phyloP scores from a whole-genome alignment of 2,888 invertebrate species.

The Thera obeliscata region DNA sequence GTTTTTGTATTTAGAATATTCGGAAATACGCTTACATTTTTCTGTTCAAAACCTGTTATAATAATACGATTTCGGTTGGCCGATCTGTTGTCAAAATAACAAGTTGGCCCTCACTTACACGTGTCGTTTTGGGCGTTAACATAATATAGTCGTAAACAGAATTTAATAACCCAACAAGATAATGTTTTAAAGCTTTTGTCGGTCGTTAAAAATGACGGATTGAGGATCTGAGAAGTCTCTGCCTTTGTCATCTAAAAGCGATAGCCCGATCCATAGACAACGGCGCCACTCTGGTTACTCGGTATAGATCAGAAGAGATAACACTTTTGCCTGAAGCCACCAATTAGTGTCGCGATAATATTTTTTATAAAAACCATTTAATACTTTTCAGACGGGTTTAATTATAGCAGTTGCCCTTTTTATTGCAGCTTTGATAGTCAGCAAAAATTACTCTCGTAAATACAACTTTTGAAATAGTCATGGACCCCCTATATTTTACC shows the following conservation, averaged over 20 bases:
- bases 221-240: neutral
- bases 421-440: no score
- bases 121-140: neutral
- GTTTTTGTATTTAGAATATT: no score
- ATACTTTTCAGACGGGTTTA: neutral
- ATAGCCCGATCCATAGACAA: slow-evolving; percentile 8
- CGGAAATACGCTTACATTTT: no score
- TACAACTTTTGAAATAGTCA: no score
- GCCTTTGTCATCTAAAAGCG: neutral
- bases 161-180: neutral
- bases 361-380: slow-evolving; percentile 49
- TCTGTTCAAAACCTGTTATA: neutral
- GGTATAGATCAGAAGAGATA: slow-evolving; percentile 52
- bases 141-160: neutral
- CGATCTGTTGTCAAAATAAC: slow-evolving; percentile 4
- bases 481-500: no score
- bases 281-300: slow-evolving; percentile 14
- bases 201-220: neutral
- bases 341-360: slow-evolving; percentile 54
- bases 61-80: neutral
- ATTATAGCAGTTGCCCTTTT: neutral
- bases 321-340: slow-evolving; percentile 48
- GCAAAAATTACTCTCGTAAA: no score
- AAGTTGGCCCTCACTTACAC: neutral
- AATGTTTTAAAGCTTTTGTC: neutral